Evolutionary conservation across 2,888 invertebrate genomes (phyloP).

Genomic region (Ischnura elegans): DNA sequence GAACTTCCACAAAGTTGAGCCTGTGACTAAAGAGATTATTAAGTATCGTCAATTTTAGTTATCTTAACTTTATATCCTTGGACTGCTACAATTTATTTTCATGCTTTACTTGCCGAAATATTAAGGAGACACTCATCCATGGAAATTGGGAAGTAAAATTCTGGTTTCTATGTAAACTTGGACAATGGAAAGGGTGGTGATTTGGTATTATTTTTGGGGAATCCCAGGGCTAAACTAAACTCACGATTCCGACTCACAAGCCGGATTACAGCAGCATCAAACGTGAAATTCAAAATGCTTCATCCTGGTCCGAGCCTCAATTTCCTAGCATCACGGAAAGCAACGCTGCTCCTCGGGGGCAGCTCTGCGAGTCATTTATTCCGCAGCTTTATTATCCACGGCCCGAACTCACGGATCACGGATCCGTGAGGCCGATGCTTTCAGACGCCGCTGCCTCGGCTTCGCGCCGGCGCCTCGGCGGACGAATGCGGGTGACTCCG

Average conservation of each 20-base stretch:
- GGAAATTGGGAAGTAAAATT: no score
- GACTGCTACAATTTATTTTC: no score
- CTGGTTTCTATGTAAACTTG: no score
- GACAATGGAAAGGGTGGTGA: neutral
- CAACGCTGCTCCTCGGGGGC: neutral
- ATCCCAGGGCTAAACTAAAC: neutral
- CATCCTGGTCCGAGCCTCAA: neutral
- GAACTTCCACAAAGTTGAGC: no score
- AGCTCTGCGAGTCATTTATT: slow-evolving; percentile 6
- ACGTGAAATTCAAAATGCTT: neutral
- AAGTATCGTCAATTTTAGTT: no score
- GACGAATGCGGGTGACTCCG: neutral
- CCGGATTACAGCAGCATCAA: neutral
- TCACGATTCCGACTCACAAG: neutral
- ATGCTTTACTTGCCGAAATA: no score
- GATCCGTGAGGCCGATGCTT: neutral
- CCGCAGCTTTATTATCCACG: slow-evolving; percentile 5
- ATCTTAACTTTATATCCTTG: no score
- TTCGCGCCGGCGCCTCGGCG: neutral
- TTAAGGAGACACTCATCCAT: no score
- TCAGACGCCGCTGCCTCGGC: neutral
- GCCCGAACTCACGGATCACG: neutral
- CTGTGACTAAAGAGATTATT: no score
- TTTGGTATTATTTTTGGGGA: neutral
- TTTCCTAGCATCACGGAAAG: neutral